Base-by-base conservation (phyloP, 2,797 vertebrate genomes). In the Dromococcyx pavoninus region DNA sequence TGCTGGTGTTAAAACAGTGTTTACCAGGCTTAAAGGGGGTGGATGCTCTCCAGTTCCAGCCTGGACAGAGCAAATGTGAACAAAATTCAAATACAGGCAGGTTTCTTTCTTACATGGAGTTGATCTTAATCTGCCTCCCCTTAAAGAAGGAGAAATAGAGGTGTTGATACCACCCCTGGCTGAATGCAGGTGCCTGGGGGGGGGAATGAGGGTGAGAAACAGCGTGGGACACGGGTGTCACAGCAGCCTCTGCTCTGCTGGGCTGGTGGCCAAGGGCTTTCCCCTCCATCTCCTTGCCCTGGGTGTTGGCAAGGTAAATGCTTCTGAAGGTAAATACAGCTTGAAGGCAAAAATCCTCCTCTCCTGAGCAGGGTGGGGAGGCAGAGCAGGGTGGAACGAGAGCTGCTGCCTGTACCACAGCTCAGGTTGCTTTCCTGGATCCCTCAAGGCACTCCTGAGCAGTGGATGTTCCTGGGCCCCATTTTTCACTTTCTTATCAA, bases 221-320 rank as follows among this genome's bases (percentile, higher is more conserved):
- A 2, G 41, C 1, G 3, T 9, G 62, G 43, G 58, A 15, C 5
- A 1, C 0, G 21, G 39, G 17, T 33, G 76, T 37, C 69, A 3
- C 51, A 27, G 58, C 23, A 27, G 74, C 51, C 39, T 14, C 50
- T 6, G 85, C 56, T 69, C 48, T 13, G 73, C 13, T n/a, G 69
- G 18, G 62, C 35, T 74, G 2, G 0, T 7, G 58, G 60, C 77
- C 72, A 11, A 10, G 54, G 8, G 15, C 44, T 17, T 17, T 19
- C 44, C 44, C 44, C 17, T 44, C 17, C 44, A 8, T 44, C 44
- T 18, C 14, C 44, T 44, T 17, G 24, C 35, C 39, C 50, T 33
- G 54, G 41, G 0, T 17, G 12, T 32, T 43, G 5, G 3, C 23
- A 22, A 37, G 66, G 60, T 19, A 5, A 53, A 27, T 4, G 16